Base-by-base conservation (phyloP, 2,797 vertebrate genomes). In the Lophotriccus pileatus region DNA sequence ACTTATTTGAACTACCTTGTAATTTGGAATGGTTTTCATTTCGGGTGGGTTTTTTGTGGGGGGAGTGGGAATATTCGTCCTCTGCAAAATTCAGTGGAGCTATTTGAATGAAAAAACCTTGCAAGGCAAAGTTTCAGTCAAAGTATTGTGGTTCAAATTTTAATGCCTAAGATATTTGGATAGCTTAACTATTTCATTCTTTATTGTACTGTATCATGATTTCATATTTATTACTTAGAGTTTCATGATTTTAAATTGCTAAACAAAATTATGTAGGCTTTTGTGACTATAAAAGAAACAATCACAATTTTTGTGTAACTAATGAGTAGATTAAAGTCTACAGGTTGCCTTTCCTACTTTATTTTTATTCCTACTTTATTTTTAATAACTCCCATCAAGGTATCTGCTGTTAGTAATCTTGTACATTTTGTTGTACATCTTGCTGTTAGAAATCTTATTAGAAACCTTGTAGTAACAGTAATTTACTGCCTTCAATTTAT, bases 41-140 rank as follows among this genome's bases (percentile, higher is more conserved):
- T 41, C 13, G 6, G 1, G 10, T 63, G 3, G 2, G 2, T 3
- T 83, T 72, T 70, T 66, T 9, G 4, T 8, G 3, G 4, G 6
- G 5, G 7, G 3, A 49, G 8, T 19, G 10, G 2, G 2, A 10
- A 4, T 82, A 59, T 50, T 43, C 59, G 28, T 63, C 3, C 10
- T 3, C 5, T 47, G 15, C 0, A 85, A 92, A 88, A 74, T 21
- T 28, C 24, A 47, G 3, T 37, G 20, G 14, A 78, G 6, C 0
- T 77, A 15, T 81, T 52, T 77, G 12, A 66, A 67, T 59, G 4
- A 84, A 37, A 78, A 72, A 41, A 32, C 27, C 2, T 58, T 5
- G 0, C 25, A 89, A 76, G 7, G 1, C 3, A 6, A 77, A 32
- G 4, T 47, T 89, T 64, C 43, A 64, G 5, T 58, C 23, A 69